Base-by-base conservation (phyloP, 2,888 invertebrate species). In the Epirrhoe alternata region DNA sequence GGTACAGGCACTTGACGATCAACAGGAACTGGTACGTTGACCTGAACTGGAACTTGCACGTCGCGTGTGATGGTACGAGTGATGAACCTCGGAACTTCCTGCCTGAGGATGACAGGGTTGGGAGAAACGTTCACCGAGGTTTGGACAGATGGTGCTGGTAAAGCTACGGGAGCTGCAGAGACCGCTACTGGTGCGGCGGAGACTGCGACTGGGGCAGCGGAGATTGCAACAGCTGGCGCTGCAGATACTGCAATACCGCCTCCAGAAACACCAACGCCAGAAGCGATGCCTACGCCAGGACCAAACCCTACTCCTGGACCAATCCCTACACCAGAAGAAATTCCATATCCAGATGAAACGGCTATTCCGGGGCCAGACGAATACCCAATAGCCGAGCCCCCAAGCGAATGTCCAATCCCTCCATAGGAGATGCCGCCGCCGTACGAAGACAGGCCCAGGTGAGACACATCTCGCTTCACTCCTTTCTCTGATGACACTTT, bases 11-110 rank as follows among this genome's bases (percentile, higher is more conserved):
- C 89, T 70, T 86, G 90, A 8, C 90, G 84, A 53, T 92, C 92
- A 0, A 93, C 89, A 4, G 93, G 93, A 53, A 90, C 88, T 4
- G 94, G 94, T 10, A 93, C 91, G 0, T 92, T 93, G 0, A 94
- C 94, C 70, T 90, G 89, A 0, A 94, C 86, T 1, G 92, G 89
- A 1, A 91, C 87, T 78, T 91, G 92, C 0, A 92, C 87, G 67
- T 92, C 83, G 42, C 88, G 84, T 0, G 93, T 93, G 62, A 93
- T 88, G 0, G 93, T 93, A 63, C 92, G 86, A 1, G 92, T 92
- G 62, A 93, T 89, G 70, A 79, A 92, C 55, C 91, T 85, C 0
- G 92, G 92, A 1, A 92, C 86, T 78, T 93, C 93, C 74, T 92
- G 92, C 5, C 92, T 83, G 3, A 92, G 77, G 33, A 92, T 87